A percentile compares a stretch with the other conserved stretches of the same genome.
Evolutionary conservation across 1,140 invertebrate species (phyloP).

Genomic region (Camponotus vicinus): DNA sequence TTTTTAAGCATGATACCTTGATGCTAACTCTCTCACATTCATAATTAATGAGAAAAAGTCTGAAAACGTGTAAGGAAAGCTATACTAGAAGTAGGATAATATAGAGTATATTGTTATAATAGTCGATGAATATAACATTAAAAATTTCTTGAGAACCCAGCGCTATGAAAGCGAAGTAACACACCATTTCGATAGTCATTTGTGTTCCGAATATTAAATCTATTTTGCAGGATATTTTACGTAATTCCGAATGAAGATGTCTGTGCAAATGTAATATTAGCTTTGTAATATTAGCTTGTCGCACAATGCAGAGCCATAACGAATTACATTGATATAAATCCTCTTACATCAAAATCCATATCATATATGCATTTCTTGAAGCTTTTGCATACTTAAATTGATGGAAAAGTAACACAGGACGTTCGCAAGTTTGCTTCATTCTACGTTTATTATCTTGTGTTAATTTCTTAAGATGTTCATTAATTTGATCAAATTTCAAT

Average conservation of each 20-base stretch:
- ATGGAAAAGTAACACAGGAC: no score
- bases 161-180: neutral
- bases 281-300: no score
- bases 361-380: no score
- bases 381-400: no score
- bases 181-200: constrained; percentile 6
- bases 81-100: neutral
- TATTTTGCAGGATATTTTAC: no score
- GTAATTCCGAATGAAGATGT: no score
- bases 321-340: neutral
- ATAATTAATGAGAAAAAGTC: constrained; percentile 4
- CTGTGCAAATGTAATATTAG: no score
- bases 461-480: neutral
- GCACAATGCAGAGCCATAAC: no score
- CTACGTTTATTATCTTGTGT: no score
- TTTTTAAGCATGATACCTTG: neutral
- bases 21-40: neutral
- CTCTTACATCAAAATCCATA: no score
- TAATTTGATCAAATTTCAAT: neutral
- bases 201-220: no score
- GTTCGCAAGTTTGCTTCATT: neutral
- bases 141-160: neutral
- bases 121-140: neutral
- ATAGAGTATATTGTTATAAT: neutral
- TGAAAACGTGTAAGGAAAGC: neutral